A percentile compares a stretch with the other conserved stretches of the same genome.
phyloP scores from a whole-genome alignment of 2,113 vertebrate genomes.

The Tachuris rubrigastra region DNA sequence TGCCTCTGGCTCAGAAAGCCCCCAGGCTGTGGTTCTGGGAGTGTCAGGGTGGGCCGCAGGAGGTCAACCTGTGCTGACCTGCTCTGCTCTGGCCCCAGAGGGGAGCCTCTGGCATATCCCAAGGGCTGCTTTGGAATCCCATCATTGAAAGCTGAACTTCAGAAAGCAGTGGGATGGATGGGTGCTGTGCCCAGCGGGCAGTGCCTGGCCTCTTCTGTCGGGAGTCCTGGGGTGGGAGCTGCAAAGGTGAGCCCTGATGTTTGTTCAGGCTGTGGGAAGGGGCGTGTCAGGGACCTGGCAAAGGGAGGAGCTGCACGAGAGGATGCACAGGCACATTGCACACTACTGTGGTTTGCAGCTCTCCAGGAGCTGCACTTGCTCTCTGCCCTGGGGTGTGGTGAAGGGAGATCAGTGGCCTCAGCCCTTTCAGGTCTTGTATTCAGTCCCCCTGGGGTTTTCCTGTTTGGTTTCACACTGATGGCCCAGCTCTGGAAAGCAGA shows the following conservation, averaged over 20 bases:
- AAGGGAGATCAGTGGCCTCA: not conserved
- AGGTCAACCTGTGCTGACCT: not conserved
- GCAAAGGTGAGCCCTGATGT: rapidly evolving
- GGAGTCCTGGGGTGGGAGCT: not conserved
- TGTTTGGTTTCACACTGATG: not conserved
- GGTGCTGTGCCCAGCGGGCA: rapidly evolving
- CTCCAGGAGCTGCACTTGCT: not conserved
- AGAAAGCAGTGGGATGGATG: not conserved
- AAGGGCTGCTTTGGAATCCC: not conserved
- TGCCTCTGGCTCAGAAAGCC: not conserved
- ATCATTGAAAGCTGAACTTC: not conserved
- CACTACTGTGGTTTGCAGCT: not conserved
- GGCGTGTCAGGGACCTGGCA: rapidly evolving
- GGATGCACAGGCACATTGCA: not conserved
- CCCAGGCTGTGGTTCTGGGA: not conserved
- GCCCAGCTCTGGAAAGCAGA: not conserved
- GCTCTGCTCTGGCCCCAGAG: not conserved
- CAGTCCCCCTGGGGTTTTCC: not conserved
- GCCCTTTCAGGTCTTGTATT: not conserved
- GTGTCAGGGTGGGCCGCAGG: not conserved
- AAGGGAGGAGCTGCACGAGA: not conserved
- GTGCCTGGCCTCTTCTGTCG: rapidly evolving
- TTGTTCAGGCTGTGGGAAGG: not conserved
- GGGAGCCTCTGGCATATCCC: not conserved
- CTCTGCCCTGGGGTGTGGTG: not conserved